Evolutionary conservation across 2,797 vertebrate species (phyloP).

Genomic region (Poliocrania exsul): DNA sequence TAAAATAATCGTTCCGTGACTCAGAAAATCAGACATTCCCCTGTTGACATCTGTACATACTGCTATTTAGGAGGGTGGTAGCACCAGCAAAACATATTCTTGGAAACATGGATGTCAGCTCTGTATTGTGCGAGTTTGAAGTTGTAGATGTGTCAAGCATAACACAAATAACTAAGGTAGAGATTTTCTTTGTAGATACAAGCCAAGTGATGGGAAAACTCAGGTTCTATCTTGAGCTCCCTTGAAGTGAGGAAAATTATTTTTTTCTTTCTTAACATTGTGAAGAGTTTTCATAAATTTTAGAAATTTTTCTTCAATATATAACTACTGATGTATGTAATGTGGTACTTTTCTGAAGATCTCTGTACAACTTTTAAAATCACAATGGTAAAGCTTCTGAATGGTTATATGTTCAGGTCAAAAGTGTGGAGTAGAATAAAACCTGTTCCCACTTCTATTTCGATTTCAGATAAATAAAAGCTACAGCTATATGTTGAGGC

Average conservation of each 20-base stretch:
- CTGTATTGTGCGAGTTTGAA: neutral
- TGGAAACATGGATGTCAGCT: neutral
- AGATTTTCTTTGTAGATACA: neutral
- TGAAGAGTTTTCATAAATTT: neutral
- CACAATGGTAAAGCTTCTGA: neutral
- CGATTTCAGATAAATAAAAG: neutral
- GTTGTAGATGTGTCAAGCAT: neutral
- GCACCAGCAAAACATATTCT: neutral
- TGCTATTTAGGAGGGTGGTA: neutral
- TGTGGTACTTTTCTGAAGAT: neutral
- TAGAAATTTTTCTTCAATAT: neutral
- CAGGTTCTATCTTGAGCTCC: neutral
- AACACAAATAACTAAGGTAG: neutral
- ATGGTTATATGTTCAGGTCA: neutral
- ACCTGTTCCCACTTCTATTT: neutral
- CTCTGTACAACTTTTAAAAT: neutral
- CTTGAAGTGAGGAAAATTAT: neutral
- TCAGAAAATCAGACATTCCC: neutral
- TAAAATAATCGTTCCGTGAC: neutral
- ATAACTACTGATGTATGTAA: fast-evolving
- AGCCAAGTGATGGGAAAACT: neutral
- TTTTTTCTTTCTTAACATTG: neutral
- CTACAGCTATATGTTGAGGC: fast-evolving
- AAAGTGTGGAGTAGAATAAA: neutral
- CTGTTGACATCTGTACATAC: neutral